phyloP scores from a whole-genome alignment of 2,113 vertebrate genomes.

The human region DNA sequence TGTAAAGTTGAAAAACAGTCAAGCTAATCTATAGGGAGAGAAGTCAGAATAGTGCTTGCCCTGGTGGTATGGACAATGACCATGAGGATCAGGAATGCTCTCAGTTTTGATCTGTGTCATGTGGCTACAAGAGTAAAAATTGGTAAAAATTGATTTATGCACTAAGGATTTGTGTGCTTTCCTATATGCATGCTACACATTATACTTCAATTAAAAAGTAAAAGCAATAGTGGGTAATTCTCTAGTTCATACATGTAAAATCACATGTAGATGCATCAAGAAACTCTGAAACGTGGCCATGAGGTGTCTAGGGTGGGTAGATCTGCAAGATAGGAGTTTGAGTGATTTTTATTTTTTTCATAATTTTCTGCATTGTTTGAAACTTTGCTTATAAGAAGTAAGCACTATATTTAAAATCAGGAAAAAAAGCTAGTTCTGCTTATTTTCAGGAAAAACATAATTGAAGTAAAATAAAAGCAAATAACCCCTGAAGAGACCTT shows the following conservation, averaged over 20 bases:
- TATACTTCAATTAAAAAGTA: neutral
- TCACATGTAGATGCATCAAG: neutral
- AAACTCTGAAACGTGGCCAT: neutral
- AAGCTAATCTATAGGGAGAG: neutral
- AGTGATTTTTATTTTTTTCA: neutral
- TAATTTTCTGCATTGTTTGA: neutral
- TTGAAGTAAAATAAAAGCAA: constrained; percentile 24
- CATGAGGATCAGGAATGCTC: neutral
- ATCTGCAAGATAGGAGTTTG: neutral
- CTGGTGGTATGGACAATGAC: neutral
- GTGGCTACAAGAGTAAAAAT: neutral
- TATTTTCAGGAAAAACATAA: neutral
- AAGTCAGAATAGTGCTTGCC: neutral
- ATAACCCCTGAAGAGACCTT: neutral
- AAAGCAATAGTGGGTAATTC: neutral
- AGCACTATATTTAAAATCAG: neutral
- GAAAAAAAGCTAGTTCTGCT: neutral
- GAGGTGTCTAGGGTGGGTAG: neutral
- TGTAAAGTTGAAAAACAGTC: neutral
- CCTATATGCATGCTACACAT: neutral
- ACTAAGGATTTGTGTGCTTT: neutral
- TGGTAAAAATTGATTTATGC: neutral
- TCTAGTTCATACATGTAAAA: neutral
- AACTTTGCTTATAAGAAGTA: neutral
- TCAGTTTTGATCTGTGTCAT: neutral